Evolutionary conservation across 23 tunicate genomes (phyloP).

Genomic region (Trididemnum nubilum): DNA sequence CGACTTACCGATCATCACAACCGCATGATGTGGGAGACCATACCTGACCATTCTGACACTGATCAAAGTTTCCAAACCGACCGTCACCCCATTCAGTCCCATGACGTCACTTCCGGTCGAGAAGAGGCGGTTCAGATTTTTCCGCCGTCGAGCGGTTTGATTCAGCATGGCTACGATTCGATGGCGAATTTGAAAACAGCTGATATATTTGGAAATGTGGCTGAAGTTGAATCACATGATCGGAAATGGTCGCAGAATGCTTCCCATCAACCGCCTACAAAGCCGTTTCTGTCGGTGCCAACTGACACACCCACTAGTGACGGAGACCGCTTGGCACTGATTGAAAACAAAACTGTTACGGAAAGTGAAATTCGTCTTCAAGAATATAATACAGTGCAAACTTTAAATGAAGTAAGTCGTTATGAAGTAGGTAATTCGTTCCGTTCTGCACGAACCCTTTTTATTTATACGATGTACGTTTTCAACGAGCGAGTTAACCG

Average conservation of each 20-base stretch:
- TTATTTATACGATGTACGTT: too few relatives aligned
- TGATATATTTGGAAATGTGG: conserved; percentile 39
- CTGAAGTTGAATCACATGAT: conserved; percentile 18
- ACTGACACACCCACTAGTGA: neutral
- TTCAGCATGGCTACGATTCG: conserved; percentile 12
- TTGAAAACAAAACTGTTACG: neutral
- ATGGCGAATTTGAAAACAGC: neutral
- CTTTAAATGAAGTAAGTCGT: too few relatives aligned
- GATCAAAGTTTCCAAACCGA: conserved; percentile 10
- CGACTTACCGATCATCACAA: conserved; percentile 34
- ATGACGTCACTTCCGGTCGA: too few relatives aligned
- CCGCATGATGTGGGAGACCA: conserved; percentile 69
- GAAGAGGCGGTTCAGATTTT: neutral
- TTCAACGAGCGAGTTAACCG: too few relatives aligned
- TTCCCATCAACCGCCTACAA: neutral
- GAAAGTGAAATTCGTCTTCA: too few relatives aligned
- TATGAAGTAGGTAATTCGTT: too few relatives aligned
- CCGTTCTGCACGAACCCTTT: too few relatives aligned
- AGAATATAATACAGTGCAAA: too few relatives aligned
- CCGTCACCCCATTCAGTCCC: neutral
- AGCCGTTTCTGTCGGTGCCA: conserved; percentile 42
- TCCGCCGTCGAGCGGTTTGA: neutral
- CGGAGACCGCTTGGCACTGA: neutral
- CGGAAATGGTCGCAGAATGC: neutral
- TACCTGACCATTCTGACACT: conserved; percentile 29